These are phyloP conservation scores for Nycticorax nycticorax DNA, from an alignment of 2,113 vertebrate genomes.

Conservation along the genomic window DNA sequence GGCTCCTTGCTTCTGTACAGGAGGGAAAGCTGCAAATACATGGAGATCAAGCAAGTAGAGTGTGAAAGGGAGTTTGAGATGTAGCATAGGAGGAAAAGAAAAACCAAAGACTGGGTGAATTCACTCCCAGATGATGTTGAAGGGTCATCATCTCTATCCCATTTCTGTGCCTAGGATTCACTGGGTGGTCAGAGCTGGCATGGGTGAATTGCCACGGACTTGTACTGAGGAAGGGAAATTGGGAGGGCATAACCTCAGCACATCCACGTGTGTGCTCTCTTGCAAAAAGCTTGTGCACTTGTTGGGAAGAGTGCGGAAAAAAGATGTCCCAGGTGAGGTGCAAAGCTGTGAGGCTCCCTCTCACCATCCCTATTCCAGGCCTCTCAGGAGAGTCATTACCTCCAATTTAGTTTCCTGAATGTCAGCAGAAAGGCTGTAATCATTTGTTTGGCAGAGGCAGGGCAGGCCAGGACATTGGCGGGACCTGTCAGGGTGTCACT, in stretches of 20 bases:
- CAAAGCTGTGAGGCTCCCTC: neutral
- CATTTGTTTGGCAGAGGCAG: neutral
- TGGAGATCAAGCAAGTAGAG: neutral
- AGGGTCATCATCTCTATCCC: neutral
- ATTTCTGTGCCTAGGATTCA: neutral
- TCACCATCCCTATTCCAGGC: neutral
- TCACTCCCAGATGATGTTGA: neutral
- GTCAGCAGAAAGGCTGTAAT: conserved; percentile 24
- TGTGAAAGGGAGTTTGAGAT: neutral
- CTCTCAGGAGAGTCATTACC: neutral
- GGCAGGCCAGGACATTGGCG: neutral
- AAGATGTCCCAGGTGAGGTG: neutral
- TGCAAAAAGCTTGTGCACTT: neutral
- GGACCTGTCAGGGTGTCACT: conserved; percentile 31
- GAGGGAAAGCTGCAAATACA: neutral
- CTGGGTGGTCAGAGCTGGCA: neutral
- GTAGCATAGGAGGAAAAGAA: neutral
- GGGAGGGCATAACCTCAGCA: neutral
- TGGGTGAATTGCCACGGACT: neutral
- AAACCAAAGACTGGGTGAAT: neutral
- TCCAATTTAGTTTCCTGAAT: conserved; percentile 23
- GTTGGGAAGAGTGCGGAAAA: neutral
- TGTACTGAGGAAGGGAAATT: neutral
- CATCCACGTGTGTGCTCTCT: accelerated
- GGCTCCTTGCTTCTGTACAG: neutral